These are phyloP conservation scores for Terebella lapidaria DNA, from an alignment of 2,888 invertebrate genomes.

Conservation along the genomic window DNA sequence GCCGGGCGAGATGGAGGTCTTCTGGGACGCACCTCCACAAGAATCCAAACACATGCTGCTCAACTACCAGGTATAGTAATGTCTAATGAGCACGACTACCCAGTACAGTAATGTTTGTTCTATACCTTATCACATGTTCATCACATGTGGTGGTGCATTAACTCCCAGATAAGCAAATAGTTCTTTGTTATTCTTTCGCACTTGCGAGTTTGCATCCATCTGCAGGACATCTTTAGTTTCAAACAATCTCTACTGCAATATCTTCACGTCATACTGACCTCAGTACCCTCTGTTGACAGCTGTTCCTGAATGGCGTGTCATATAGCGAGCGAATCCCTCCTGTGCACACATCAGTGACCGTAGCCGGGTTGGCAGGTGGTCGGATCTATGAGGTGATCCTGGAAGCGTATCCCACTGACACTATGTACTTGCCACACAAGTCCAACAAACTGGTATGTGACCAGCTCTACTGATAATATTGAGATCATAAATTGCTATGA, in stretches of 20 bases:
- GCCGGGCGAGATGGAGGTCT: conserved; percentile 49
- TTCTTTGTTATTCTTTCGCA: neutral
- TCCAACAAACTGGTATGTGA: conserved; percentile 48
- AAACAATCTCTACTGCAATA: neutral
- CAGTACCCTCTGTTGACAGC: conserved; percentile 29
- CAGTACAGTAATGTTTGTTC: no score
- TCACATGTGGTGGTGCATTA: no score
- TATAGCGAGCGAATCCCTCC: conserved; percentile 48
- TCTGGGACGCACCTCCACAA: conserved; percentile 42
- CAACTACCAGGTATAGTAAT: conserved; percentile 41
- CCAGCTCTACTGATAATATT: no score
- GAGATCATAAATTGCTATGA: no score
- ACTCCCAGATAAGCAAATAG: no score
- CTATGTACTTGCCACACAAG: conserved; percentile 36
- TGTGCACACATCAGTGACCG: conserved; percentile 37
- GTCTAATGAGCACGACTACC: no score
- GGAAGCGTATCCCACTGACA: conserved; percentile 40
- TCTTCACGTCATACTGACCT: no score
- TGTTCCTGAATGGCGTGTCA: conserved; percentile 49
- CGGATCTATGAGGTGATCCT: conserved; percentile 43
- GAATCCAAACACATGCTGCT: conserved; percentile 30
- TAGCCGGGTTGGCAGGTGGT: conserved; percentile 50
- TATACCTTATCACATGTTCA: no score
- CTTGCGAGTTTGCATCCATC: no score
- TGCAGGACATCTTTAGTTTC: no score